phyloP scores from a whole-genome alignment of 2,888 invertebrate species.

The Ormyrus rosae region DNA sequence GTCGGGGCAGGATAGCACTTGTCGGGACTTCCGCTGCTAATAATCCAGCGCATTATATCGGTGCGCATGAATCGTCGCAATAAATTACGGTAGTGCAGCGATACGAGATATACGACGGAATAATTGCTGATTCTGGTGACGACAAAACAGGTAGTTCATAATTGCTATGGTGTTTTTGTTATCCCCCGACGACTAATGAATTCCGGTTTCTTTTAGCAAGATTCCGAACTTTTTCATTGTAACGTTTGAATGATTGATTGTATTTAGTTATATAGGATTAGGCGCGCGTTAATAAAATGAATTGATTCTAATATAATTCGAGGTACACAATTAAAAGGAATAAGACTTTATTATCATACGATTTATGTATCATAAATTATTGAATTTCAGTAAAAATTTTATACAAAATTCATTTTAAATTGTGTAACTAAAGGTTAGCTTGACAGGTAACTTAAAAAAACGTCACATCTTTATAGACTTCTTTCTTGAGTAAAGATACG shows the following conservation, averaged over 20 bases:
- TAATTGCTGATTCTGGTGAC: conserved; percentile 40
- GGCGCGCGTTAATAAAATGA: conserved; percentile 24
- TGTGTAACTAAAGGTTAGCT: too few species aligned
- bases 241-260: conserved; percentile 42
- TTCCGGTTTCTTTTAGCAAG: conserved; percentile 37
- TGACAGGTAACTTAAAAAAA: too few species aligned
- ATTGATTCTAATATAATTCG: conserved; percentile 20
- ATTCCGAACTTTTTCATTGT: conserved; percentile 10
- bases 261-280: neutral
- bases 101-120: conserved; percentile 47
- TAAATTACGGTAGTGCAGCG: conserved; percentile 47
- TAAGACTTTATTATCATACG: too few species aligned
- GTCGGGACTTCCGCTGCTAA: conserved; percentile 33
- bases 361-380: too few species aligned
- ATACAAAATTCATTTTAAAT: too few species aligned
- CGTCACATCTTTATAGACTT: too few species aligned
- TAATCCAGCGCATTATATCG: conserved; percentile 36
- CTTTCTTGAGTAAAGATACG: neutral
- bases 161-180: conserved; percentile 42
- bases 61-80: conserved; percentile 33
- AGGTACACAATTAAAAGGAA: neutral
- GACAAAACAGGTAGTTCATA: conserved; percentile 39
- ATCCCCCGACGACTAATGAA: conserved; percentile 36
- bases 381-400: too few species aligned
- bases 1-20: neutral